phyloP scores from a whole-genome alignment of 2,113 vertebrate genomes.

The Saccopteryx leptura region DNA sequence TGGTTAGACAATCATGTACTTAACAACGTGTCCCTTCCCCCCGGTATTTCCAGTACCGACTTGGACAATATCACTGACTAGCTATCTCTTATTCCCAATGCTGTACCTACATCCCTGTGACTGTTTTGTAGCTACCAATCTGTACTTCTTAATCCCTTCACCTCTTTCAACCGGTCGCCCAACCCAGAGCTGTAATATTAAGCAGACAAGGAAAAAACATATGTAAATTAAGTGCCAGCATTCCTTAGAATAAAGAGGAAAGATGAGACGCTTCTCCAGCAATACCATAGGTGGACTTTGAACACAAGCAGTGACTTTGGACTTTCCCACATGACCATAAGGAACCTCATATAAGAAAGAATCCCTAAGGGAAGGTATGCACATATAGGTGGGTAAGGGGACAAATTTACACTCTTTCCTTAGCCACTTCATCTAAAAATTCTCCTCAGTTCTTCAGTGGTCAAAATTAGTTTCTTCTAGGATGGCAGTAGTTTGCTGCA shows the following conservation, averaged over 20 bases:
- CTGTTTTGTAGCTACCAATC: not conserved
- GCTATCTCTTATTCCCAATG: too few species aligned
- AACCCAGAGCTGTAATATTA: not conserved
- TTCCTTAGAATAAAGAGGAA: not conserved
- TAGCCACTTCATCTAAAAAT: not conserved
- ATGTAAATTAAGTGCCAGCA: too few species aligned
- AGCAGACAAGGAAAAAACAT: not conserved
- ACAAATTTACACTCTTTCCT: not conserved
- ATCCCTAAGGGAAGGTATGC: not conserved
- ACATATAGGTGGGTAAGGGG: accelerated
- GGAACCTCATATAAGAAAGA: not conserved
- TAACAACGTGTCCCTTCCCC: not conserved
- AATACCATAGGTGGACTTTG: not conserved
- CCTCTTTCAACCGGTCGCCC: not conserved
- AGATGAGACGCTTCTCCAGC: not conserved
- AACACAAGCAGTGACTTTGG: not conserved
- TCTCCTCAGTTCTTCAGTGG: not conserved
- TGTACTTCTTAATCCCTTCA: not conserved
- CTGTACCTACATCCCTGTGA: too few species aligned
- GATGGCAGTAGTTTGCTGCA: not conserved
- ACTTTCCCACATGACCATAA: not conserved
- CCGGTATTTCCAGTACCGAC: not conserved
- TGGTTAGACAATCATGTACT: not conserved
- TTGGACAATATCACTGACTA: not conserved
- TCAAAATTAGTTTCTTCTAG: too few species aligned